Conservation (phyloP, 2,113 vertebrate species). For the Chaetodon trifascialis region DNA sequence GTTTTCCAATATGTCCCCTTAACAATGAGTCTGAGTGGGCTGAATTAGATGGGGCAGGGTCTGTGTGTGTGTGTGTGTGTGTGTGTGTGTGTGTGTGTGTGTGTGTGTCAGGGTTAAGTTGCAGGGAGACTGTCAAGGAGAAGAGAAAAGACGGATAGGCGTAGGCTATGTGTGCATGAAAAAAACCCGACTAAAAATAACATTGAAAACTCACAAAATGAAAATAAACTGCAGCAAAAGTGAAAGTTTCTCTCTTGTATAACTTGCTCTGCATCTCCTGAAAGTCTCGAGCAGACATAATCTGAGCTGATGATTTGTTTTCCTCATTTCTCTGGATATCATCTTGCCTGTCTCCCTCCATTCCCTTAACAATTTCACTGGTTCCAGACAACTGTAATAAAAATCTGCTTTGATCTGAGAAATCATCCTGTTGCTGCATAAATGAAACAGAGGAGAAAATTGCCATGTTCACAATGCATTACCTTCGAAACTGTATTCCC, state of each 20-base stretch:
- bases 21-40: constrained; percentile 73
- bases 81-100: background rate
- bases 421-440: constrained; percentile 30
- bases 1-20: constrained; percentile 82
- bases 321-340: constrained; percentile 47
- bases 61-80: constrained; percentile 3
- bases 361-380: constrained; percentile 26
- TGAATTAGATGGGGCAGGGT: constrained; percentile 54
- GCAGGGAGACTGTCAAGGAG: constrained; percentile 13
- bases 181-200: background rate
- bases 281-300: constrained; percentile 31
- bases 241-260: background rate
- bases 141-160: constrained; percentile 17
- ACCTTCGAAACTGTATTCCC: background rate
- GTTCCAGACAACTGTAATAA: constrained; percentile 48
- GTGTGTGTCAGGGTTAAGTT: background rate
- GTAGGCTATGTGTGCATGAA: background rate
- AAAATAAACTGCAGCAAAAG: background rate
- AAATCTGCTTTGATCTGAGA: constrained; percentile 53
- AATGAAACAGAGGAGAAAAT: constrained; percentile 36
- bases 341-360: constrained; percentile 9
- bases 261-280: constrained; percentile 2
- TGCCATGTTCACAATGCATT: constrained; percentile 14
- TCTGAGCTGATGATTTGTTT: constrained; percentile 32
- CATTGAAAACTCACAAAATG: background rate